Evolutionary conservation across 2,797 vertebrate species (phyloP), one percentile per base, ranked within the genome.

Genomic region (Harpagifer antarcticus): DNA sequence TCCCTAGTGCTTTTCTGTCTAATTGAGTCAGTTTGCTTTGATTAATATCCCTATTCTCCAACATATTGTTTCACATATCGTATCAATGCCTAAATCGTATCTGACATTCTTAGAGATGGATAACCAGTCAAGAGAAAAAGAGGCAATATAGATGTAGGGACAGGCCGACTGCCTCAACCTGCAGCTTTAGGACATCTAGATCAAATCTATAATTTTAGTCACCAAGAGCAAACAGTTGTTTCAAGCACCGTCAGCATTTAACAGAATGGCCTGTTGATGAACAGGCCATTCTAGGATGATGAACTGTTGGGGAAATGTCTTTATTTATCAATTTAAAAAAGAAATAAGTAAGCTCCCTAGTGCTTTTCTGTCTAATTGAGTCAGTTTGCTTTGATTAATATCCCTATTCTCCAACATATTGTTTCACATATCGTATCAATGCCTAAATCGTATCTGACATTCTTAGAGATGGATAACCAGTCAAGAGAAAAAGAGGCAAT

Each of bases 371-470:
- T 82, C 66, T 86, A 85, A 88, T 85, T 88, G 68, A 91, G 67
- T 85, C 52, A 16, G 77, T 88, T 87, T 83, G 79, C 70, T 83
- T 68, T 89, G 82, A 90, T 92, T 84, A 83, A 88, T 86, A 78
- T 77, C 70, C 70, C 43, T 33, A 27, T 67, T 57, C 55, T 47
- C 42, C 49, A 52, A 72, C 55, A 56, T 76, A 63, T 75, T 74
- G 49, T 82, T 89, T 82, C 78, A 59, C 40, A 27, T 66, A 56
- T 76, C 5, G 13, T 74, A 78, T 85, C 81, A 80, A 67, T 81
- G 73, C 59, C 56, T 68, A 67, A 85, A 83, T 73, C 71, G 43
- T 52, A 78, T 86, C 64, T 74, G 84, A 84, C 72, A 79, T 52
- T 65, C 64, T 64, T 66, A 82, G 76, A 63, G 42, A 45, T 15